These are phyloP conservation scores for Parelbella ahira DNA, from an alignment of 2,888 invertebrate genomes.

Conservation along the genomic window DNA sequence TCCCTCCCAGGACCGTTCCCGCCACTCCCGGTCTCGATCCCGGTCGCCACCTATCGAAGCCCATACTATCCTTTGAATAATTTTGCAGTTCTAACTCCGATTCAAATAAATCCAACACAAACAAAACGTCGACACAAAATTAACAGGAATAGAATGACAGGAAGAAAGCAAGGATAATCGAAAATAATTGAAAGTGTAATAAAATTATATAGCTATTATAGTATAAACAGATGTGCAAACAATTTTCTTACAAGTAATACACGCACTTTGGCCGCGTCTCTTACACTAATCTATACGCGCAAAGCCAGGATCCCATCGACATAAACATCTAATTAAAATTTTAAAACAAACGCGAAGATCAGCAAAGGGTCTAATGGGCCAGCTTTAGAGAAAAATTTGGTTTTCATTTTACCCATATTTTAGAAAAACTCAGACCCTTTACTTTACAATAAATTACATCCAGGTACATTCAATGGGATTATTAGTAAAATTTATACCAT, in stretches of 20 bases:
- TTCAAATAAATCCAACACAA: slow-evolving; percentile 21
- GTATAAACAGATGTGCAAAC: slow-evolving; percentile 77
- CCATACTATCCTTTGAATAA: slow-evolving; percentile 76
- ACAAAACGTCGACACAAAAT: too few relatives aligned
- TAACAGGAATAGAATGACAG: slow-evolving; percentile 36
- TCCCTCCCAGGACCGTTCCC: slow-evolving; percentile 81
- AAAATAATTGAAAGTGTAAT: slow-evolving; percentile 33
- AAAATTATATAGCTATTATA: slow-evolving; percentile 35
- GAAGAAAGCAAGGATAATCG: slow-evolving; percentile 50
- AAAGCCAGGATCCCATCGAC: slow-evolving; percentile 47
- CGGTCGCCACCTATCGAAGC: slow-evolving; percentile 73
- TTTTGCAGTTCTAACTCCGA: slow-evolving; percentile 52
- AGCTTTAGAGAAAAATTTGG: slow-evolving; percentile 27
- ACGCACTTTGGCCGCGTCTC: slow-evolving; percentile 47
- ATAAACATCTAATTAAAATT: slow-evolving; percentile 36
- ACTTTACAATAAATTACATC: slow-evolving; percentile 61
- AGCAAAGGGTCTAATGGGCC: slow-evolving; percentile 62
- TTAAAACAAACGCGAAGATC: slow-evolving; percentile 38
- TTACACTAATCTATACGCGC: slow-evolving; percentile 45
- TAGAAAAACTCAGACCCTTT: slow-evolving; percentile 57
- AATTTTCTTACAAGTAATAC: slow-evolving; percentile 66
- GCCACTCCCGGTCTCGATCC: slow-evolving; percentile 76
- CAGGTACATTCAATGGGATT: slow-evolving; percentile 23
- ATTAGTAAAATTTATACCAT: slow-evolving; percentile 11
- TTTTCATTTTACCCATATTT: slow-evolving; percentile 23